These are phyloP conservation scores for Acrocephalus arundinaceus DNA, from an alignment of 2,113 vertebrate genomes.

Conservation along the genomic window DNA sequence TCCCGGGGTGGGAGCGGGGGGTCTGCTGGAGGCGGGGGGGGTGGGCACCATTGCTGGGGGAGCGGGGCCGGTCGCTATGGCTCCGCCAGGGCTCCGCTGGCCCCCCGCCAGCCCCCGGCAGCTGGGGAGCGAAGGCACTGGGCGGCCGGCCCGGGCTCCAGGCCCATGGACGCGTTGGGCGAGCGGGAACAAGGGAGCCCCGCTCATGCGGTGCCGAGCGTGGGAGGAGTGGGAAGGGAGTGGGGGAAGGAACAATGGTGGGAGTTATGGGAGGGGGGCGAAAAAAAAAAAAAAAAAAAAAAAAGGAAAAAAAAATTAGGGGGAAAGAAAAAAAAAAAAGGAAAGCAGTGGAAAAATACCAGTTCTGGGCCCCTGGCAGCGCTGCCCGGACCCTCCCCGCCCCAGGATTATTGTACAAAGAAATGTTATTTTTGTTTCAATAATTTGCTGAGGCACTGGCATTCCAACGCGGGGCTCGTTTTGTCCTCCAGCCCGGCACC, in stretches of 20 bases:
- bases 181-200: conserved; percentile 34
- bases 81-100: not conserved
- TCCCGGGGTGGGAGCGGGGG: not conserved
- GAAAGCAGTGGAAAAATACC: conserved; percentile 55
- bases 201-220: conserved; percentile 12
- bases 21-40: not conserved
- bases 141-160: conserved; percentile 6
- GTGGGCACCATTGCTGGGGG: not conserved
- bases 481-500: conserved; percentile 15
- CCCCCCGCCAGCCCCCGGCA: conserved; percentile 7
- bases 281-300: not conserved
- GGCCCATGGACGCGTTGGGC: conserved; percentile 6
- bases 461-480: conserved; percentile 36
- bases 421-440: conserved; percentile 50
- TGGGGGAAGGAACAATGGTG: conserved; percentile 43
- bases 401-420: conserved; percentile 57
- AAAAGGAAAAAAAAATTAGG: not conserved
- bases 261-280: not conserved
- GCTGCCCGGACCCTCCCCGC: conserved; percentile 30
- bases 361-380: conserved; percentile 16
- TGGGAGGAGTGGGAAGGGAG: conserved; percentile 35
- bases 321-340: not conserved
- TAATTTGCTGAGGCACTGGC: conserved; percentile 44
- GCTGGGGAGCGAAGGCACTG: conserved; percentile 11
- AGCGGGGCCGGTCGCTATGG: conserved; percentile 6